Evolutionary conservation across 2,113 vertebrate species (phyloP).

Genomic region (Zeus faber): DNA sequence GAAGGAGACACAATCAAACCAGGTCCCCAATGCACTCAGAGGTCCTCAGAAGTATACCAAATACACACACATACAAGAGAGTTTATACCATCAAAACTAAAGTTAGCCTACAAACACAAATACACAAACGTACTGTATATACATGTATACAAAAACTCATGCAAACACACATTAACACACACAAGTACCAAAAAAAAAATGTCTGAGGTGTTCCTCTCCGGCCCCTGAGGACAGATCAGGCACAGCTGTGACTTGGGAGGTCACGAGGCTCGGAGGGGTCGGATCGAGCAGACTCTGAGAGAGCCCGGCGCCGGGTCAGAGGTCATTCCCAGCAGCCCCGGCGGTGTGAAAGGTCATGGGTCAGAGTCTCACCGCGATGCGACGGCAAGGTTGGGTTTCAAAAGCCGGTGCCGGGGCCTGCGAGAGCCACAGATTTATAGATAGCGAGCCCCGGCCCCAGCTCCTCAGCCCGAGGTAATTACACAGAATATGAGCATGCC

Average conservation of each 20-base stretch:
- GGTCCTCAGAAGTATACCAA: slow-evolving; percentile 26
- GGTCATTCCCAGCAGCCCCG: slow-evolving; percentile 76
- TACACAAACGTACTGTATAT: not conserved
- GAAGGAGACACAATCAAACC: not conserved
- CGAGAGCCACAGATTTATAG: slow-evolving; percentile 75
- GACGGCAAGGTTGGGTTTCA: slow-evolving; percentile 70
- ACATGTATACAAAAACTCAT: slow-evolving; percentile 1
- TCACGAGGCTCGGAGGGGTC: slow-evolving; percentile 68
- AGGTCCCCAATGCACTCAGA: slow-evolving; percentile 30
- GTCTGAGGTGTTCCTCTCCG: slow-evolving; percentile 66
- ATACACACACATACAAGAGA: slow-evolving; percentile 4
- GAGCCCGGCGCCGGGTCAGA: slow-evolving; percentile 69
- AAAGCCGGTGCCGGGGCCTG: slow-evolving; percentile 68
- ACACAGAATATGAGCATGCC: slow-evolving; percentile 78
- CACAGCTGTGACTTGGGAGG: slow-evolving; percentile 80
- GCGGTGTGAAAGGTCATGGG: slow-evolving; percentile 82
- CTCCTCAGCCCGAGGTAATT: slow-evolving; percentile 71
- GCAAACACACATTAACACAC: slow-evolving; percentile 9
- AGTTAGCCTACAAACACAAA: slow-evolving; percentile 14
- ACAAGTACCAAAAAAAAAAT: slow-evolving; percentile 29
- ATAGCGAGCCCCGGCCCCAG: slow-evolving; percentile 59
- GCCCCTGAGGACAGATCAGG: slow-evolving; percentile 78
- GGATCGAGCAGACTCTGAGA: slow-evolving; percentile 76
- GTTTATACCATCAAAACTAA: not conserved
- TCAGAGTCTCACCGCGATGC: slow-evolving; percentile 78